phyloP scores from a whole-genome alignment of 2,888 invertebrate species.

The Strigamia maritima region DNA sequence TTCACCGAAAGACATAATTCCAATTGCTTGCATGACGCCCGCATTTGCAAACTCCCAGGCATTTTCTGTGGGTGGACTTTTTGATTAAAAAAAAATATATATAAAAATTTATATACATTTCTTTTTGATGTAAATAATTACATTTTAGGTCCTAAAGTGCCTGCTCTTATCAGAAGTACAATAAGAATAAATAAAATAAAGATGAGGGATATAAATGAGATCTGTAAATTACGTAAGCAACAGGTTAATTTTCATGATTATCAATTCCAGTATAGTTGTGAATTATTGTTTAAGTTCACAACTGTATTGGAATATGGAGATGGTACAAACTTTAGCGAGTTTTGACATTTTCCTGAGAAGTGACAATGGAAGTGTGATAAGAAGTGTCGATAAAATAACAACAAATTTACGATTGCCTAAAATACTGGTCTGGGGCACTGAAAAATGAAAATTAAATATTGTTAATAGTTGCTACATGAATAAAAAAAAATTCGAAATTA shows the following conservation, averaged over 20 bases:
- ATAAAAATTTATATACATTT: slow-evolving; percentile 22
- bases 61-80: slow-evolving; percentile 62
- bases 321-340: slow-evolving; percentile 60
- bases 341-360: slow-evolving; percentile 71
- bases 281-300: neutral
- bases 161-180: slow-evolving; percentile 62
- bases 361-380: slow-evolving; percentile 73
- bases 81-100: slow-evolving; percentile 1
- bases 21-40: slow-evolving; percentile 72
- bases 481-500: too few relatives aligned
- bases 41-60: slow-evolving; percentile 71
- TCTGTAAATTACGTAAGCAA: slow-evolving; percentile 44
- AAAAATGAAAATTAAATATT: slow-evolving; percentile 42
- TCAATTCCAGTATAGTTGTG: neutral
- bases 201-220: slow-evolving; percentile 65
- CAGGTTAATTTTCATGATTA: neutral
- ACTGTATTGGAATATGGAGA: neutral
- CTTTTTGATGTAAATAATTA: slow-evolving; percentile 51
- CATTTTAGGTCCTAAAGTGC: slow-evolving; percentile 62
- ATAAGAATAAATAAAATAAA: slow-evolving; percentile 70
- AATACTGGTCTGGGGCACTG: slow-evolving; percentile 57
- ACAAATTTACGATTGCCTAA: slow-evolving; percentile 65
- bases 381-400: slow-evolving; percentile 67
- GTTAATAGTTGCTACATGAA: too few relatives aligned
- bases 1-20: slow-evolving; percentile 78